Evolutionary conservation across 2,113 vertebrate genomes (phyloP).

Genomic region (Oryzias melastigma): DNA sequence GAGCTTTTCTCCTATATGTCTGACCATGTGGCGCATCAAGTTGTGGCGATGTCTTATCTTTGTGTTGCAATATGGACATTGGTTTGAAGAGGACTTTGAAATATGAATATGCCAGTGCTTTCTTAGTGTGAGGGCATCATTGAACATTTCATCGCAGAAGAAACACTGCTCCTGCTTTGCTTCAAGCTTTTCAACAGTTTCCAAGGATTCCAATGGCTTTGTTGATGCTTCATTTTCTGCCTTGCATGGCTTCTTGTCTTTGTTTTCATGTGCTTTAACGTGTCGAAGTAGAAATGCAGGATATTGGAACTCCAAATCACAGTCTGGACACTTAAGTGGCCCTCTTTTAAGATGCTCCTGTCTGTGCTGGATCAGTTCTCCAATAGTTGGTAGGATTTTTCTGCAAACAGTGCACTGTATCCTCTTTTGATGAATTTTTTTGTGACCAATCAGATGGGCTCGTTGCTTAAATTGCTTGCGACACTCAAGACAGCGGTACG

Average conservation of each 20-base stretch:
- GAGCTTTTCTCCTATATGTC: conserved; percentile 71
- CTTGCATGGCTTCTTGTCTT: conserved; percentile 5
- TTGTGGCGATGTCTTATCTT: conserved; percentile 44
- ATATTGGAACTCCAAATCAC: conserved; percentile 64
- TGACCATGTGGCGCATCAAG: conserved; percentile 70
- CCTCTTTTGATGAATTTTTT: conserved; percentile 67
- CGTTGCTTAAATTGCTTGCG: conserved; percentile 66
- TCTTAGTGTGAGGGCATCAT: conserved; percentile 51
- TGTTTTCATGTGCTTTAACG: conserved; percentile 53
- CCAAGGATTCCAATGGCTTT: conserved; percentile 10
- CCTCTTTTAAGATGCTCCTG: conserved; percentile 66
- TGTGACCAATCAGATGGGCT: conserved; percentile 65
- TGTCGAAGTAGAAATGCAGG: conserved; percentile 69
- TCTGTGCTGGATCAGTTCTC: conserved; percentile 75
- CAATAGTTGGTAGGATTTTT: conserved; percentile 67
- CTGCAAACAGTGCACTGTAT: conserved; percentile 78
- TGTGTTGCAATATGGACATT: conserved; percentile 76
- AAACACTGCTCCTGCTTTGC: conserved; percentile 50
- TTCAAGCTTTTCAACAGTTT: conserved; percentile 25
- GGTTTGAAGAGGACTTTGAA: conserved; percentile 40
- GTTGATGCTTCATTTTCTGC: conserved; percentile 5
- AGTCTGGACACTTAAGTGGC: conserved; percentile 75
- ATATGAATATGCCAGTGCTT: conserved; percentile 70
- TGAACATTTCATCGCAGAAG: conserved; percentile 68
- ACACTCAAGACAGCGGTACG: conserved; percentile 75